These are phyloP conservation scores for Troilus luridus DNA, from an alignment of 2,888 invertebrate genomes.

Conservation along the genomic window DNA sequence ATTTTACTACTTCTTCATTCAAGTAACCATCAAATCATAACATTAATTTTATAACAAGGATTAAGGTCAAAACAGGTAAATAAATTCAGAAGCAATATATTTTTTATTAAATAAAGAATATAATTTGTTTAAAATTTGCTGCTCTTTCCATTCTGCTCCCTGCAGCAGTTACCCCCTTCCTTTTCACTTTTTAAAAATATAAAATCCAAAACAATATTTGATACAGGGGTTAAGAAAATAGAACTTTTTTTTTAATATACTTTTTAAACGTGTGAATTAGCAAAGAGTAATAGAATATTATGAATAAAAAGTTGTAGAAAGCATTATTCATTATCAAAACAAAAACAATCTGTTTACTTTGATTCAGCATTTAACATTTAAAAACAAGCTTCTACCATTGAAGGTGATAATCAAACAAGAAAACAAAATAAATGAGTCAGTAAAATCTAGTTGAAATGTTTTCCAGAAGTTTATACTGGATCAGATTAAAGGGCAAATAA, in stretches of 20 bases:
- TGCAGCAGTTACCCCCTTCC: too few relatives aligned
- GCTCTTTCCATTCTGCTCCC: too few relatives aligned
- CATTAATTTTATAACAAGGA: too few relatives aligned
- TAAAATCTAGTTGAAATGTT: background rate
- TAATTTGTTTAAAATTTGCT: too few relatives aligned
- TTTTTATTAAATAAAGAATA: too few relatives aligned
- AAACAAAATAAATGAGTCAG: background rate
- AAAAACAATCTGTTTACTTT: constrained; percentile 15
- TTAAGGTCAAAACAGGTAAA: too few relatives aligned
- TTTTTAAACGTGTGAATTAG: background rate
- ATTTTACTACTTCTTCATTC: too few relatives aligned
- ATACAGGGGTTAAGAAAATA: background rate
- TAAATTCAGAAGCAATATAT: too few relatives aligned
- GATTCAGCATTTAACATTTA: constrained; percentile 1
- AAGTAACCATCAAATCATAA: too few relatives aligned
- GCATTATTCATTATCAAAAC: background rate
- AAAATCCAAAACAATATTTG: background rate
- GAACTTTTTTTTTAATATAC: too few relatives aligned
- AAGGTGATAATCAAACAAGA: constrained; percentile 18
- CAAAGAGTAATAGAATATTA: background rate
- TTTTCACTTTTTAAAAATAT: too few relatives aligned
- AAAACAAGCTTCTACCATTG: background rate
- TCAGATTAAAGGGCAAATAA: background rate
- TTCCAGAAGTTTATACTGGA: background rate
- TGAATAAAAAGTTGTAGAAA: background rate